Evolutionary conservation across 1,140 invertebrate species (phyloP).

Genomic region (Trichonephila clavata): DNA sequence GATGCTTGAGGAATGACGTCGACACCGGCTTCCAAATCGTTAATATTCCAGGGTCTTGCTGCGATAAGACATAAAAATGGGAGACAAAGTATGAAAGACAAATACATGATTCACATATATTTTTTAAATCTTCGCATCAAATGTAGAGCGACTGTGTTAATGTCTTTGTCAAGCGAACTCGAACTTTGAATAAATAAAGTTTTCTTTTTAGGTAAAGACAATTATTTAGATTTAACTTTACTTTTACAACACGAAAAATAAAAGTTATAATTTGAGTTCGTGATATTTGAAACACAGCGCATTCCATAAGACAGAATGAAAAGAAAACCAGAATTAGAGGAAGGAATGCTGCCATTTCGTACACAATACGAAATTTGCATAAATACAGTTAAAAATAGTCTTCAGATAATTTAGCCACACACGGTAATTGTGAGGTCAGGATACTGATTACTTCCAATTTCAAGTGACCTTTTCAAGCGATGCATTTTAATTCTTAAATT

Average conservation of each 20-base stretch:
- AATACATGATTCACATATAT: neutral
- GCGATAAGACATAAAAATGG: neutral
- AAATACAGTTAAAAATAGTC: neutral
- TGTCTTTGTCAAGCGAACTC: neutral
- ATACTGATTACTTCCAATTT: too few relatives aligned
- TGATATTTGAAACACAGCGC: neutral
- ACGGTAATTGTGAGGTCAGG: too few relatives aligned
- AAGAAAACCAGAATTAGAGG: neutral
- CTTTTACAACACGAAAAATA: too few relatives aligned
- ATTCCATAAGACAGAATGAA: neutral
- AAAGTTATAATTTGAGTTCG: neutral
- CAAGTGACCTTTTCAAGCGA: too few relatives aligned
- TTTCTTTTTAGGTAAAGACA: neutral
- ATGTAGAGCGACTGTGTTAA: conserved; percentile 1
- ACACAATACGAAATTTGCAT: neutral
- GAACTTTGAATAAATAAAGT: neutral
- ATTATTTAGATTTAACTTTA: too few relatives aligned
- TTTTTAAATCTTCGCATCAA: neutral
- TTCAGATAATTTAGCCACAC: too few relatives aligned
- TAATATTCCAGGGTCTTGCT: conserved; percentile 51
- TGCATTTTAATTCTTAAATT: too few relatives aligned
- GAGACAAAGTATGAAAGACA: neutral
- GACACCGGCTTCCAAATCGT: neutral
- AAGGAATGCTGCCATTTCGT: neutral
- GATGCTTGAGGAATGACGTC: conserved; percentile 12